Percentiles rank a stretch among this genome's conserved stretches.
Evolutionary conservation across 2,113 vertebrate genomes (phyloP).

Genomic region (Lathamus discolor): DNA sequence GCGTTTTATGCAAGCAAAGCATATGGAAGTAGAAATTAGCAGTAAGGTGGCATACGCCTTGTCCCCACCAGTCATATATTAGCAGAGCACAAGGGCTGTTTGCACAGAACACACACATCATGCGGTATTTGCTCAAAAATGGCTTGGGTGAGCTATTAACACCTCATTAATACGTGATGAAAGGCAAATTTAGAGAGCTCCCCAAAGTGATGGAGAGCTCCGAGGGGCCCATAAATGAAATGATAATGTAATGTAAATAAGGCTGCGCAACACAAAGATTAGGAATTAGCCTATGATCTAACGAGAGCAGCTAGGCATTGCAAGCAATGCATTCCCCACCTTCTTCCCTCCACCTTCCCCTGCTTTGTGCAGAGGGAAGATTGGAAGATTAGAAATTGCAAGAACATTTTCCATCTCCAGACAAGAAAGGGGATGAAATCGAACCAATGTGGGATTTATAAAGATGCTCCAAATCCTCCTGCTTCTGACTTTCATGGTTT

Average conservation of each 20-base stretch:
- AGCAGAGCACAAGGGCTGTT: not conserved
- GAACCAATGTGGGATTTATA: not conserved
- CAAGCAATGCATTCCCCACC: not conserved
- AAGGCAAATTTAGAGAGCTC: slow-evolving; percentile 60
- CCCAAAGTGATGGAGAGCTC: slow-evolving; percentile 47
- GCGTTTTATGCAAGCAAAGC: not conserved
- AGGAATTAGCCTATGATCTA: slow-evolving; percentile 10
- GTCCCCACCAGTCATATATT: not conserved
- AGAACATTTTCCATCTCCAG: not conserved
- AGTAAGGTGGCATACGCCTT: not conserved
- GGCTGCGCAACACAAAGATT: not conserved
- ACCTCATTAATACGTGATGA: slow-evolving; percentile 64
- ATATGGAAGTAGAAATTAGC: not conserved
- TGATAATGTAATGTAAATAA: slow-evolving; percentile 65
- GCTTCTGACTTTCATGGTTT: accelerated
- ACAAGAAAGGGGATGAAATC: not conserved
- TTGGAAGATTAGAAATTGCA: not conserved
- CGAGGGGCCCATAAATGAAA: slow-evolving; percentile 28
- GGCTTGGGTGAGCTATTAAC: slow-evolving; percentile 57
- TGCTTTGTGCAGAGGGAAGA: not conserved
- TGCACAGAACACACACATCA: not conserved
- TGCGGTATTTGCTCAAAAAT: slow-evolving; percentile 38
- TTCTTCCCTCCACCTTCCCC: not conserved
- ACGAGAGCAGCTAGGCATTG: not conserved
- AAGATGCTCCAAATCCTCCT: not conserved